Base-by-base conservation (phyloP, 2,888 invertebrate species). In the Ypsolopha sequella region DNA sequence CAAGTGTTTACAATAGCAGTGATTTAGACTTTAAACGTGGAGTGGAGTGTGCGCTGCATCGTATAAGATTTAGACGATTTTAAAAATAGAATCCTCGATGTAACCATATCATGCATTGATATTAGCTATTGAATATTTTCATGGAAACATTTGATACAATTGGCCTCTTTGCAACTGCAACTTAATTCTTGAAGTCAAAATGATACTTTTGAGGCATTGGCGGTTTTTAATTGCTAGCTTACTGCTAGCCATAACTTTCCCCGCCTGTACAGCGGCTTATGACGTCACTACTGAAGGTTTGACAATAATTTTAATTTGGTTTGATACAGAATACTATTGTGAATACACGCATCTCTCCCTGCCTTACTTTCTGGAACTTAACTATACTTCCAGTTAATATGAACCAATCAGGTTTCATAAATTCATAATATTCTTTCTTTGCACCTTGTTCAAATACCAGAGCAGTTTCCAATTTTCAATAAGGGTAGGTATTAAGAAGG, bases 1-100 rank as follows among this genome's bases (percentile, higher is more conserved):
- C 63, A 54, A 56, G 59, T 77, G 76, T 75, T 73, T 69, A 66
- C 65, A 60, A 60, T 58, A 65, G 62, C 62, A 71, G 75, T 79
- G 76, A 69, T 70, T 63, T 62, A 65, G 64, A 65, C 62, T 64
- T 54, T 55, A n/a, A 38, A 36, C 59, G 60, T 63, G 60, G 53
- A 60, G 63, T 70, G 73, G 69, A 75, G 74, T 80, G 75, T 70
- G 66, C 61, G 61, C 60, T 64, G 59, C 63, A 58, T 60, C 51
- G 56, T 62, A 63, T 62, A 59, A 59, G 63, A 65, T 59, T 56
- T 56, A 56, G 60, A 60, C 54, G 63, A 55, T 64, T 24, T 24
- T 24, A 66, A 60, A 69, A 75, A 73, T 73, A 77, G 73, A 69
- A 63, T 55, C 51, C 55, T 62, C 53, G 58, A 62, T 60, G 61